Evolutionary conservation across 2,113 vertebrate genomes (phyloP).

Genomic region (Nanorana parkeri): DNA sequence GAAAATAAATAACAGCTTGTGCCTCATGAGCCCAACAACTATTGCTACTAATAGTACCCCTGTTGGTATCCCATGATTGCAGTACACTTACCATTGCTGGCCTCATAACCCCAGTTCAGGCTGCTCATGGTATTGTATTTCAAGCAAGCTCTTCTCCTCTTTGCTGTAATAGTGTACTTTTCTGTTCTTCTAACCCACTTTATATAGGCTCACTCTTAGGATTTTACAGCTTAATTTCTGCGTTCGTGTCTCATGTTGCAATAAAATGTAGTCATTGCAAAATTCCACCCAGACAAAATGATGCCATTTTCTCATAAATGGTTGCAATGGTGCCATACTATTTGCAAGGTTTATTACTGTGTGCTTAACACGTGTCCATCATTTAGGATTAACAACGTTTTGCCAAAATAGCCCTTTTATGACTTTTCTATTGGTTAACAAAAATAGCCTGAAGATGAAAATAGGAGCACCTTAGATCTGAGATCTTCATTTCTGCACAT

Average conservation of each 20-base stretch:
- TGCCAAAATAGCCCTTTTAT: too few relatives aligned
- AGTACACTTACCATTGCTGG: slow-evolving; percentile 35
- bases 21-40: not conserved
- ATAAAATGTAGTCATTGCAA: slow-evolving; percentile 17
- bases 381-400: too few relatives aligned
- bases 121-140: slow-evolving; percentile 15
- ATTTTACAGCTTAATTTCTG: slow-evolving; percentile 17
- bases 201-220: slow-evolving; percentile 11
- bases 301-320: slow-evolving; percentile 15
- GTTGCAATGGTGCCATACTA: slow-evolving; percentile 13
- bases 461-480: too few relatives aligned
- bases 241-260: not conserved
- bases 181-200: not conserved
- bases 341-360: not conserved
- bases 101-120: slow-evolving; percentile 40
- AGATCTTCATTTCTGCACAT: too few relatives aligned
- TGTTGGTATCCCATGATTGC: not conserved
- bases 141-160: not conserved
- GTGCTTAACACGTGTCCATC: not conserved
- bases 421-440: too few relatives aligned
- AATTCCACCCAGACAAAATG: not conserved
- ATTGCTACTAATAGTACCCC: not conserved
- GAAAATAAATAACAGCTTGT: not conserved
- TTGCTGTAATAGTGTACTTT: not conserved
- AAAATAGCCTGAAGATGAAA: too few relatives aligned